Base-by-base conservation (phyloP, 2,113 vertebrate genomes). In the Laterallus jamaicensis region DNA sequence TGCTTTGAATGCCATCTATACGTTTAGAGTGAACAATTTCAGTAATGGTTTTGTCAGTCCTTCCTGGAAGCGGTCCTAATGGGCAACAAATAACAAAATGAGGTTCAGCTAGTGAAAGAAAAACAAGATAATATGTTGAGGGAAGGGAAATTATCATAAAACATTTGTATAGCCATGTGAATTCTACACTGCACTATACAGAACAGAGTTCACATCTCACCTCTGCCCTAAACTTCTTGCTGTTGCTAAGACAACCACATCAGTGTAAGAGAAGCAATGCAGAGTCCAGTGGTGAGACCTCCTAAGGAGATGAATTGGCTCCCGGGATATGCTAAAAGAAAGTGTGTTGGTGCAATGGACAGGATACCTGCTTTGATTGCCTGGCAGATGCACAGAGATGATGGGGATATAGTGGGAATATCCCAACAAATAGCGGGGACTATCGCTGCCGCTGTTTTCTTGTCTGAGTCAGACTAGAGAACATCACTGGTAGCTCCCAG, bases 21-120 rank as follows among this genome's bases (percentile, higher is more conserved):
- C 71, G 35, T 50, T 62, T 40, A 80, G 49, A 90, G 62, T 71
- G 86, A 94, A 73, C 88, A 69, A 71, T 92, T 92, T 86, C 49
- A 52, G 54, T 55, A 66, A 83, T 26, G 5, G 39, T 37, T 91
- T 76, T 79, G 39, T 71, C 54, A 82, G 40, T 55, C n/a, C 62
- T 69, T 88, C 58, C 60, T 58, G 82, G 58, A 81, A 94, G 59
- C 37, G 70, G 44, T 42, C 35, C 21, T 54, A 79, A 84, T 26
- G 15, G 82, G 37, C 59, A 93, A 69, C 78, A 92, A 92, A 84
- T n/a, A 89, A 74, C 59, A 89, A 95, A 84, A 88, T 82, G 9
- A 92, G 60, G 31, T 76, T 76, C 80, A 92, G 62, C 31, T 55
- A 44, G 62, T 69, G 21, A 42, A 84, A 89, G 29, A 87, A 73